These are phyloP conservation scores for Acromyrmex charruanus DNA, from an alignment of 1,140 invertebrate genomes.

Conservation along the genomic window DNA sequence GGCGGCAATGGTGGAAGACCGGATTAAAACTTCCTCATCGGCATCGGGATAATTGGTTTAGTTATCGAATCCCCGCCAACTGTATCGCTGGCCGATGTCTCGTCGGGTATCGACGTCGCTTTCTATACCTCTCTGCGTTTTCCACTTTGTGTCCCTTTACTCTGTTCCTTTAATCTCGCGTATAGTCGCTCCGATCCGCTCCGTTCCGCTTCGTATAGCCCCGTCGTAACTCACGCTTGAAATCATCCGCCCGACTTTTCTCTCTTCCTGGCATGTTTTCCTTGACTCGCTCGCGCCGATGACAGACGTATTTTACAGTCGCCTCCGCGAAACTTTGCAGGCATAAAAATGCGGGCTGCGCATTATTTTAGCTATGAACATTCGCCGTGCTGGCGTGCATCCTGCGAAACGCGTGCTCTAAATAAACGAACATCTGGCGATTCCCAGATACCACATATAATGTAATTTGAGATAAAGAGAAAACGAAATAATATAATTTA, in stretches of 20 bases:
- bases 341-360: constrained; percentile 8
- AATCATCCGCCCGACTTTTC: constrained; percentile 34
- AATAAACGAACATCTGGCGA: neutral
- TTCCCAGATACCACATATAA: neutral
- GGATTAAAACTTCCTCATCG: constrained; percentile 82
- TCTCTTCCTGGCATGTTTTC: neutral
- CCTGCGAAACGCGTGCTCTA: neutral
- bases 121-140: constrained; percentile 67
- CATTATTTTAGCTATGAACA: neutral
- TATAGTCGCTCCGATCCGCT: constrained; percentile 2
- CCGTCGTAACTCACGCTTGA: constrained; percentile 40
- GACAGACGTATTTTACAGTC: constrained; percentile 21
- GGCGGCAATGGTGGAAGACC: constrained; percentile 43
- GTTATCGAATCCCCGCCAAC: constrained; percentile 78
- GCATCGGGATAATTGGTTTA: constrained; percentile 81
- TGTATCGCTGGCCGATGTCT: too few species aligned
- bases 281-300: constrained; percentile 8
- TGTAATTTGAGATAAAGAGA: neutral
- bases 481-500: neutral
- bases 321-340: neutral
- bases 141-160: constrained; percentile 66
- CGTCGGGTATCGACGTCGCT: constrained; percentile 70
- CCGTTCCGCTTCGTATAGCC: neutral
- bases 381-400: neutral
- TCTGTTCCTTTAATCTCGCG: constrained; percentile 48